Evolutionary conservation across 2,888 invertebrate species (phyloP), one percentile per base, ranked within the genome.

Genomic region (Pogonocherus hispidulus): DNA sequence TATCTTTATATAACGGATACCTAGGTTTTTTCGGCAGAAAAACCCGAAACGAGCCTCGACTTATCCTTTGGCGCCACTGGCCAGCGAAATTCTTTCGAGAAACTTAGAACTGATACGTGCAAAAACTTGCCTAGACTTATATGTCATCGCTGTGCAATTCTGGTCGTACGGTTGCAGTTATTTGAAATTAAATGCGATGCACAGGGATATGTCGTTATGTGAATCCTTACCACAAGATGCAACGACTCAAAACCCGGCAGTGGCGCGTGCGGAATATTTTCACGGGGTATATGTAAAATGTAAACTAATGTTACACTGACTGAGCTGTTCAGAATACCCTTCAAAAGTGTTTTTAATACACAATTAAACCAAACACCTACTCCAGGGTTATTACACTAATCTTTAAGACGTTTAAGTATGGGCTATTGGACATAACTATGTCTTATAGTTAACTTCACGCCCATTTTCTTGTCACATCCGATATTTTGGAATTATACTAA

Each of bases 101-200:
- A 32, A 59, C 27, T 47, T n/a, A n/a, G 32, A 47, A 9, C 27
- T 22, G 59, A 47, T 14, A 1, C 20, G 47, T 16, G 44, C 65
- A 65, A 65, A 65, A 65, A 65, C 65, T 65, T 57, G 65, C 65
- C 65, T 65, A 65, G 65, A 65, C 65, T 55, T 65, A 49, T 57
- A 65, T 65, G 65, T 57, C 65, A 65, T 56, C 65, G 54, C 27
- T 0, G 63, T 54, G 47, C 52, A 63, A 63, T 55, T 54, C 63
- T 32, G 27, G 65, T 32, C 46, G 65, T 49, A 65, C 20, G 57
- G 65, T 47, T 65, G 57, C 56, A 49, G 65, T 56, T 65, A 57
- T 49, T 54, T 55, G 44, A 65, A 65, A 57, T 65, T 57, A 57
- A 47, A 49, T 65, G 56, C 47, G 57, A 62, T 51, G 62, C 62